A percentile compares a stretch with the other conserved stretches of the same genome.
phyloP scores from a whole-genome alignment of 2,888 invertebrate genomes.

The Nysson spinosus region DNA sequence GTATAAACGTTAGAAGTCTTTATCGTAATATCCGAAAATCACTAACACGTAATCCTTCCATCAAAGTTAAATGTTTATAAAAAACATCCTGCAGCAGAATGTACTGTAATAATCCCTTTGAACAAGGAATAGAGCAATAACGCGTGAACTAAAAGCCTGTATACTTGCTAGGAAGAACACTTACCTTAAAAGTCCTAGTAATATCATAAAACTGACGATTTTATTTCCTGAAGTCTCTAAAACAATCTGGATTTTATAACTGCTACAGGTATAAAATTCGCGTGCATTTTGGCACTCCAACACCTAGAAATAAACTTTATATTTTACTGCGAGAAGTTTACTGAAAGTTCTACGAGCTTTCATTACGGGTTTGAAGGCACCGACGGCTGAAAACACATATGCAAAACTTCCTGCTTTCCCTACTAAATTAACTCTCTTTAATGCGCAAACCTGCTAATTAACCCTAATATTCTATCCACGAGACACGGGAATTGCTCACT shows the following conservation, averaged over 20 bases:
- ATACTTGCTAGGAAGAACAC: background rate
- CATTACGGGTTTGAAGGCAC: slow-evolving; percentile 20
- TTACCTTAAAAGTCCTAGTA: slow-evolving; percentile 1
- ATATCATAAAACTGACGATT: slow-evolving; percentile 8
- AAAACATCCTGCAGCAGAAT: too few relatives aligned
- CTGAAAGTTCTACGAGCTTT: slow-evolving; percentile 30
- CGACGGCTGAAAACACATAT: background rate
- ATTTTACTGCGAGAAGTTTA: slow-evolving; percentile 30
- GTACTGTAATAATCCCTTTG: too few relatives aligned
- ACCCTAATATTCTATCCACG: too few relatives aligned
- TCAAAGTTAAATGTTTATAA: too few relatives aligned
- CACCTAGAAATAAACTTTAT: slow-evolving; percentile 23
- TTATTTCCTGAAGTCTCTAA: slow-evolving; percentile 32
- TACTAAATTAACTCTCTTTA: background rate
- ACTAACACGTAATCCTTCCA: too few relatives aligned
- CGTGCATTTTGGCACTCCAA: slow-evolving; percentile 30
- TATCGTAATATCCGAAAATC: too few relatives aligned
- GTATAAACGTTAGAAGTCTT: too few relatives aligned
- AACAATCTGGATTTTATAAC: slow-evolving; percentile 37
- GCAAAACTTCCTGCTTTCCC: background rate
- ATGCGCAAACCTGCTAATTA: background rate
- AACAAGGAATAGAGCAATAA: too few relatives aligned
- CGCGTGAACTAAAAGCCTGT: too few relatives aligned
- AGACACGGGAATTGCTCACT: too few relatives aligned
- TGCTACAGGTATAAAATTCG: slow-evolving; percentile 13